Conservation (phyloP, 2,113 vertebrate genomes). For the Clarias gariepinus region DNA sequence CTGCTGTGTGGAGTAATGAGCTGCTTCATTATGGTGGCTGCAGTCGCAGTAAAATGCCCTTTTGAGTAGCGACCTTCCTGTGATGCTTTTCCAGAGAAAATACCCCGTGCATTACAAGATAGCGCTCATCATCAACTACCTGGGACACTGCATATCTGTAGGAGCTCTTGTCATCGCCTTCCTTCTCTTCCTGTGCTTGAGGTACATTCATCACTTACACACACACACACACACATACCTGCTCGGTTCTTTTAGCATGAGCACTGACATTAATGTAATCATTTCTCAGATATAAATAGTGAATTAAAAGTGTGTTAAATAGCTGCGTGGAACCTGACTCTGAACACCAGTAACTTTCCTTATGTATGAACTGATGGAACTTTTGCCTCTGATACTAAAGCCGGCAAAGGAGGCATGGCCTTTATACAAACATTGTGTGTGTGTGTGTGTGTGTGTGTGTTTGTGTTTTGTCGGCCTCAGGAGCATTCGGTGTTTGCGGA, state of each 20-base stretch:
- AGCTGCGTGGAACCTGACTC: background rate
- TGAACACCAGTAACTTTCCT: background rate
- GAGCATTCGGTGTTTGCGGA: conserved; percentile 94
- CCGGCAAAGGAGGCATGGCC: background rate
- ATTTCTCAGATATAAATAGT: background rate
- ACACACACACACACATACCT: background rate
- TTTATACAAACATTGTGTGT: background rate
- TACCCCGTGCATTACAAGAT: conserved; percentile 91
- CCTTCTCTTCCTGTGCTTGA: conserved; percentile 92
- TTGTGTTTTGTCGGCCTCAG: conserved; percentile 62
- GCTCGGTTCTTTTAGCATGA: background rate
- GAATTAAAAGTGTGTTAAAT: background rate
- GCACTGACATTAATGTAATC: background rate
- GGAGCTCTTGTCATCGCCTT: conserved; percentile 92
- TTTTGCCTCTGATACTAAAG: background rate
- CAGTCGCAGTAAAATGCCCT: background rate
- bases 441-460: conserved; percentile 18
- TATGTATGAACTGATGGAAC: background rate
- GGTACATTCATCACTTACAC: conserved; percentile 75
- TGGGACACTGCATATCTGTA: conserved; percentile 94
- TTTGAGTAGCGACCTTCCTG: conserved; percentile 35
- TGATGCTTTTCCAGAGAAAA: conserved; percentile 81
- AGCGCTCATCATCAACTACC: conserved; percentile 95
- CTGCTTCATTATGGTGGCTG: background rate
- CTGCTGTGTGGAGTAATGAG: background rate